phyloP scores from a whole-genome alignment of 2,113 vertebrate genomes.

The Indicator maculatus region DNA sequence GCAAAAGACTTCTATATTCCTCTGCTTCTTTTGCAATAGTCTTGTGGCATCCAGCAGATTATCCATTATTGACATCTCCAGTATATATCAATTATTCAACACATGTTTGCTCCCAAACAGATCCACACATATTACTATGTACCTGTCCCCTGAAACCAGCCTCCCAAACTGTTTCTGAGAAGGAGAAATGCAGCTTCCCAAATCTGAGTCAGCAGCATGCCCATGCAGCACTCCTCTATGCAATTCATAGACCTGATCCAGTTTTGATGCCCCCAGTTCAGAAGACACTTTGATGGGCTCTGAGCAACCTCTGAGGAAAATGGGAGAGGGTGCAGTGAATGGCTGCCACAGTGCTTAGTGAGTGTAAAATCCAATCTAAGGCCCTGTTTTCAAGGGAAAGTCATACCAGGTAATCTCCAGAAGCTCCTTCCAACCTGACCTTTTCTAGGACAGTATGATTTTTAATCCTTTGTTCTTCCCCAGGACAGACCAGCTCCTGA shows the following conservation, averaged over 20 bases:
- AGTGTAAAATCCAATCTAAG: not conserved
- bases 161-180: not conserved
- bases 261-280: not conserved
- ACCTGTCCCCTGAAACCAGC: not conserved
- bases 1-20: not conserved
- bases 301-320: not conserved
- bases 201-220: not conserved
- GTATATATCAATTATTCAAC: not conserved
- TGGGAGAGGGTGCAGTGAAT: not conserved
- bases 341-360: not conserved
- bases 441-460: not conserved
- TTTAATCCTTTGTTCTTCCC: not conserved
- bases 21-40: not conserved
- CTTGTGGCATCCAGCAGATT: not conserved
- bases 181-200: not conserved
- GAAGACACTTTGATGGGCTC: not conserved
- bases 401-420: not conserved
- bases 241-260: not conserved
- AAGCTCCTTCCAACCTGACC: not conserved
- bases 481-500: not conserved
- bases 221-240: not conserved
- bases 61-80: not conserved
- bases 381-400: not conserved
- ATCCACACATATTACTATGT: fast-evolving
- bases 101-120: not conserved